A percentile compares a stretch with the other conserved stretches of the same genome.
Evolutionary conservation across 2,888 invertebrate species (phyloP).

Genomic region (Teleogryllus oceanicus): DNA sequence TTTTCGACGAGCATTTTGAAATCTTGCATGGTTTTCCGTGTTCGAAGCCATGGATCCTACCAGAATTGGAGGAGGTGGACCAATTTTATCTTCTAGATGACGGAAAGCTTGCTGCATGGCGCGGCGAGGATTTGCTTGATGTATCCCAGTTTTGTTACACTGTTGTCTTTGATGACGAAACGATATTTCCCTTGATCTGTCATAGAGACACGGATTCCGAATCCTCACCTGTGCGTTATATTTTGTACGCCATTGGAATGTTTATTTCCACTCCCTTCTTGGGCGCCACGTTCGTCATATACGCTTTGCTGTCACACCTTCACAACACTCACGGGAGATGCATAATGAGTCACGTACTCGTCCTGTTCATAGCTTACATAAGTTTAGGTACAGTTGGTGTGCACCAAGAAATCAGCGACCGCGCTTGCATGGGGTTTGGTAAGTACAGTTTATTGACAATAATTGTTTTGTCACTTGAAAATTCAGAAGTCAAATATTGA

Average conservation of each 20-base stretch:
- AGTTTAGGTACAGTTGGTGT: constrained; percentile 53
- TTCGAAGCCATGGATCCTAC: too few species aligned
- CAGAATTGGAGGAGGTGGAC: too few species aligned
- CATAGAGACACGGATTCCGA: too few species aligned
- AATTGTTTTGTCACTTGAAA: too few species aligned
- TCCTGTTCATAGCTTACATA: constrained; percentile 62
- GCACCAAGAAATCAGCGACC: too few species aligned
- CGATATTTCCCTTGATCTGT: too few species aligned
- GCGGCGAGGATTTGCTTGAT: too few species aligned
- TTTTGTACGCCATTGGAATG: constrained; percentile 51
- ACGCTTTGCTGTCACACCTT: constrained; percentile 66
- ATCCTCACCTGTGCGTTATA: not conserved
- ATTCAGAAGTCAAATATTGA: too few species aligned
- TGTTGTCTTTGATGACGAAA: too few species aligned
- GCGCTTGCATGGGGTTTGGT: too few species aligned
- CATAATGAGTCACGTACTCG: constrained; percentile 68
- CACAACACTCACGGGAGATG: constrained; percentile 74
- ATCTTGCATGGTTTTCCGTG: not conserved
- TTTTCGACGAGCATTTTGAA: not conserved
- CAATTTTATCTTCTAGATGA: not conserved
- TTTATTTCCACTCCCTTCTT: constrained; percentile 71
- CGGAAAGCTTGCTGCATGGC: not conserved
- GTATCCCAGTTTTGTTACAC: too few species aligned
- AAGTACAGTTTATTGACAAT: too few species aligned
- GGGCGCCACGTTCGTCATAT: constrained; percentile 66